Percentiles rank a stretch among this genome's conserved stretches.
Evolutionary conservation across 64 coral and sea anemone species (phyloP).

Genomic region (Porites australiensis): DNA sequence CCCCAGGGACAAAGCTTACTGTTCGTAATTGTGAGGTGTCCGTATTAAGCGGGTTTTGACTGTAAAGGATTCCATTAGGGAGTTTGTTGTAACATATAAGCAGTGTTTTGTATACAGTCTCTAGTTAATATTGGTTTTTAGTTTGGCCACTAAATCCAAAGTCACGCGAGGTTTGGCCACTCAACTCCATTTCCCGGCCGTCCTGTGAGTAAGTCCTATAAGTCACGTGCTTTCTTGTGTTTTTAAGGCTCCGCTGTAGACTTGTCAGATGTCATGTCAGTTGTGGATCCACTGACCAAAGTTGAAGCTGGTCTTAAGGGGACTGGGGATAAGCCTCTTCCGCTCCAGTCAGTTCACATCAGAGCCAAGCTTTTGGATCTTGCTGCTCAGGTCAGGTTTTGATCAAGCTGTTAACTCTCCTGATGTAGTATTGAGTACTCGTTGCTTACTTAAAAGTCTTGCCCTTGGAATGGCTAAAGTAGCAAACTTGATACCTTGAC

Average conservation of each 20-base stretch:
- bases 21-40: not conserved
- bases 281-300: constrained; percentile 84
- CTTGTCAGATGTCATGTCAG: constrained; percentile 80
- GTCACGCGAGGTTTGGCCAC: not conserved
- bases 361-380: constrained; percentile 87
- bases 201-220: too few species aligned
- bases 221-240: not conserved
- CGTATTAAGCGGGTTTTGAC: not conserved
- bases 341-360: constrained; percentile 87
- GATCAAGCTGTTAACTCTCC: not conserved
- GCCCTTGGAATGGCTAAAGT: too few species aligned
- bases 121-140: not conserved
- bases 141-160: not conserved
- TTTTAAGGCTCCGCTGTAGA: constrained; percentile 54
- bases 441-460: too few species aligned
- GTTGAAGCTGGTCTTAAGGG: constrained; percentile 88
- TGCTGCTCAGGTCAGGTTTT: constrained; percentile 77
- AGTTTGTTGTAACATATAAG: too few species aligned
- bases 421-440: too few species aligned
- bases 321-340: constrained; percentile 78
- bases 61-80: too few species aligned
- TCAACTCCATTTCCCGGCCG: not conserved
- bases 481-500: too few species aligned
- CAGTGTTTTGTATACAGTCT: too few species aligned
- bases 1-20: too few species aligned